Evolutionary conservation across 2,113 vertebrate genomes (phyloP), one percentile per base, ranked within the genome.

Genomic region (Ameiurus melas): DNA sequence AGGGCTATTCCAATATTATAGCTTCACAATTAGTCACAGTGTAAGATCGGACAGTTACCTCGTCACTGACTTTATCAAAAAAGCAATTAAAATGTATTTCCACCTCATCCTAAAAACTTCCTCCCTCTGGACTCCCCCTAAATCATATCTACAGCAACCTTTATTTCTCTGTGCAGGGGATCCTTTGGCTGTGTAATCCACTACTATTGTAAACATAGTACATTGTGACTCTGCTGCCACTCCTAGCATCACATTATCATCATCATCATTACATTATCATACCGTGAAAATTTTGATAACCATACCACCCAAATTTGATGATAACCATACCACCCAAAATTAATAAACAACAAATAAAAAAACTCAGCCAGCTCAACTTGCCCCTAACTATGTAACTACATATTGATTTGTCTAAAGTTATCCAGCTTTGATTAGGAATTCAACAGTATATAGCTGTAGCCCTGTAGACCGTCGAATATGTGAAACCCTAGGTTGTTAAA

Each of bases 61-160:
- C 43, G 14, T 5, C 47, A 27, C 2, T 78, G 12, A 78, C 27
- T n/a, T 53, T 12, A 75, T 22, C 25, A 78, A 78, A 78, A 78
- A 53, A 78, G 16, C 25, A 78, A 78, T n/a, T 51, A 78, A 16
- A 78, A 53, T 51, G 75, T 78, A 53, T 78, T 78, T 78, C 43
- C 4, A 3, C 25, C 25, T n/a, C 25, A 53, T 78, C 25, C 75
- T 25, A 10, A 78, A 78, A 22, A 78, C 43, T 47, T 25, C 39
- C 39, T 75, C 20, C 36, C 71, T 25, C 16, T 36, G 70, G 70
- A 39, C 14, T 20, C 20, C 39, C 22, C 9, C 1, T 9, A 77
- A 77, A 77, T 43, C 25, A 78, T 53, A 78, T 47, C 13, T 53
- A 14, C 13, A 53, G 73, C 25, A 53, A 16, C 1, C 10, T 78